Base-by-base conservation (phyloP, 1,140 invertebrate species). In the Araneus ventricosus region DNA sequence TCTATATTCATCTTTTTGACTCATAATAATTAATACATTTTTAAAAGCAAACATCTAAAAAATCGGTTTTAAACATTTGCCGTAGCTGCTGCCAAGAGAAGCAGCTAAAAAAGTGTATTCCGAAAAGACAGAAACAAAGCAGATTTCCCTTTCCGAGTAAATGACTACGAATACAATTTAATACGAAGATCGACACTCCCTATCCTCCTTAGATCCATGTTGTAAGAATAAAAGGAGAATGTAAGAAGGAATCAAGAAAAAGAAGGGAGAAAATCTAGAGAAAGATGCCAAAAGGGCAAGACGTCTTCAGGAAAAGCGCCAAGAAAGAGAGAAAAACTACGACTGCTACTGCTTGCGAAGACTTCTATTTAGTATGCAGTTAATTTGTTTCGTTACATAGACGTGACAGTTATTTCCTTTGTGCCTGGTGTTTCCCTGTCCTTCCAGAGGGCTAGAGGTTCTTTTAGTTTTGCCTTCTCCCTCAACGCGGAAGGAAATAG, bases 331-430 rank as follows among this genome's bases (percentile, higher is more conserved):
- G 52, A 57, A 84, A n/a, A 84, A 84, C 39, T 45, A 14, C 82
- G 17, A 45, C 39, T 84, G 41, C 41, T 10, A 57, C 30, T 82
- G n/a, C 41, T 30, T n/a, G 22, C 2, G 34, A 61, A 37, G 57
- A 87, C 85, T 87, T 63, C 85, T 57, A 87, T 87, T 87, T 87
- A 87, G 85, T 61, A 87, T 87, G 85, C 85, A 87, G 85, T 87
- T 87, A 87, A 87, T 87, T 87, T 87, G 57, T 87, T 87, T 87
- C 57, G 85, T 61, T 87, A 63, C 57, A 87, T 45, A 61, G 34
- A 22, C 22, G 85, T 63, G 85, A 87, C 57, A 87, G 85, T 87
- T 87, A 87, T 87, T 87, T 61, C 63, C 85, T 87, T 87, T 87
- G 85, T 87, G 61, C 14, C 22, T 52, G 10, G 30, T 86, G n/a